Base-by-base conservation (phyloP, 1,140 invertebrate genomes). In the Diabrotica virgifera region DNA sequence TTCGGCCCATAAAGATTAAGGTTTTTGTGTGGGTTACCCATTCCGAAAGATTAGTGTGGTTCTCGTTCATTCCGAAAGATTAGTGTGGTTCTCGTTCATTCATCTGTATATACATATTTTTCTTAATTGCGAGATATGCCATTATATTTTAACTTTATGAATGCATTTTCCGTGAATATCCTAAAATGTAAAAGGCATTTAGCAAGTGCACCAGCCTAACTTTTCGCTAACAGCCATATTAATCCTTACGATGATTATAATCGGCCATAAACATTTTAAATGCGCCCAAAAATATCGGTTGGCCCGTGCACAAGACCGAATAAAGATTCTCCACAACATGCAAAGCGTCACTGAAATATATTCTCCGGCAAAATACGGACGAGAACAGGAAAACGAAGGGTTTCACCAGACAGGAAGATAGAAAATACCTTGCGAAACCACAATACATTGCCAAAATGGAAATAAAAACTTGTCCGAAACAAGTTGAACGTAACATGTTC, bases 351-450 rank as follows among this genome's bases (percentile, higher is more conserved):
- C 40, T 46, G n/a, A 46, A 46, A 46, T 46, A 46, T 46, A 46
- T 46, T n/a, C n/a, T 10, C 40, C n/a, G 8, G 40, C 3, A 46
- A 46, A 46, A 46, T n/a, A 46, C 40, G 40, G 40, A n/a, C n/a
- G n/a, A n/a, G 8, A 46, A 24, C 24, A n/a, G 40, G n/a, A 46
- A 46, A 46, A n/a, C 40, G n/a, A 46, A 46, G 40, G 40, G 40
- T 46, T 46, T 8, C 40, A 8, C 10, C 12, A 36, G 24, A 57
- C 24, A 12, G 36, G 24, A 57, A 36, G 36, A 57, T 57, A 57
- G 55, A 36, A 57, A 57, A 57, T 57, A 57, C 36, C 55, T 57
- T 57, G 55, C 37, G 24, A 37, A 57, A 57, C 55, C 55, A 57
- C 55, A 57, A 57, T 36, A 57, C 36, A 57, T 36, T 57, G 55